Percentiles rank a stretch among this genome's conserved stretches.
Evolutionary conservation across 2,113 vertebrate species (phyloP).

Genomic region (Ceyx melanurus): DNA sequence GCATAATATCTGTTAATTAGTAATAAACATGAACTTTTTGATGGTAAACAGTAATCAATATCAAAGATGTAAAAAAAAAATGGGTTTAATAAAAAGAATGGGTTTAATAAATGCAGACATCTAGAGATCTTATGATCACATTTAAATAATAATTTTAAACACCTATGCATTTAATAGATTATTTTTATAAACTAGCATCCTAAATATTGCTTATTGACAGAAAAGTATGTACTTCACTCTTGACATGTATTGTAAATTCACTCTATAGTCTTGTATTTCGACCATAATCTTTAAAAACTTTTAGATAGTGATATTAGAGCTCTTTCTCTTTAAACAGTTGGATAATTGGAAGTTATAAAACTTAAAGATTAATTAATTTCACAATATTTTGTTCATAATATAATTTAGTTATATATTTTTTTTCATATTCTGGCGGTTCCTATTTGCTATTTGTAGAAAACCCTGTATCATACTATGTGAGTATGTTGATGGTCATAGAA

Average conservation of each 20-base stretch:
- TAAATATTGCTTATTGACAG: background rate
- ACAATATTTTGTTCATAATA: background rate
- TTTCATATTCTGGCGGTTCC: background rate
- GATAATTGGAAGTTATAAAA: background rate
- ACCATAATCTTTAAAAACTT: background rate
- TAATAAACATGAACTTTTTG: background rate
- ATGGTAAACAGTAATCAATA: background rate
- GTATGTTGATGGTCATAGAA: background rate
- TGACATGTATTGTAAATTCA: background rate
- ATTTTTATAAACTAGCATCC: background rate
- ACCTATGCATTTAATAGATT: background rate
- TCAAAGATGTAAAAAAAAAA: background rate
- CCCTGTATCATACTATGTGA: background rate
- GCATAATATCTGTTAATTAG: background rate
- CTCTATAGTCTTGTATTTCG: background rate
- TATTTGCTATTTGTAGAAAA: background rate
- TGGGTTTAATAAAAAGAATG: background rate
- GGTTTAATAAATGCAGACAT: background rate
- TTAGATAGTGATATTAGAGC: background rate
- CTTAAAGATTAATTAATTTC: background rate
- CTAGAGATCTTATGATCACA: background rate
- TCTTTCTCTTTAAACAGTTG: background rate
- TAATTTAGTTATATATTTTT: background rate
- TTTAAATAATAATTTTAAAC: background rate
- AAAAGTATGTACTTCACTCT: background rate